Percentiles rank a stretch among this genome's conserved stretches.
phyloP scores from a whole-genome alignment of 2,113 vertebrate genomes.

The Vireo altiloquus region DNA sequence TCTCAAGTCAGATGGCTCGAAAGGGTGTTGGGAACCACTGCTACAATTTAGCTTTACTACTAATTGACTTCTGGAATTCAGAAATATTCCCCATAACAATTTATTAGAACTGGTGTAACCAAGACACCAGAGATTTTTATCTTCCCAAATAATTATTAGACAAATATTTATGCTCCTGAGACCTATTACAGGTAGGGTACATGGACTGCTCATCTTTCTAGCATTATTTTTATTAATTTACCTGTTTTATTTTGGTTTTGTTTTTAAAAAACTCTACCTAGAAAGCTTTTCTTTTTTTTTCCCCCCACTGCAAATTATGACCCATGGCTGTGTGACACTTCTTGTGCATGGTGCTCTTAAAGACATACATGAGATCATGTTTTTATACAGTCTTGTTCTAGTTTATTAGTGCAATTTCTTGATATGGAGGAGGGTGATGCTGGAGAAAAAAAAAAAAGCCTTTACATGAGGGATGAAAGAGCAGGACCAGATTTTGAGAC shows the following conservation, averaged over 20 bases:
- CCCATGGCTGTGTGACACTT: background rate
- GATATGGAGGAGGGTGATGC: rapidly evolving
- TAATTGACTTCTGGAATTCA: background rate
- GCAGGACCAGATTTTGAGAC: background rate
- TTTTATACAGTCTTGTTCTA: background rate
- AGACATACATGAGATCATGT: background rate
- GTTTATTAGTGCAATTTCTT: background rate
- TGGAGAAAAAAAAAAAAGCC: rapidly evolving
- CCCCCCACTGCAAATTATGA: background rate
- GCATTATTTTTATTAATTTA: background rate
- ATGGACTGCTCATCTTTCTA: background rate
- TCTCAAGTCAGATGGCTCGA: background rate
- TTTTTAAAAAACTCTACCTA: background rate
- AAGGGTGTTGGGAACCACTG: background rate
- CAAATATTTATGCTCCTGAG: background rate
- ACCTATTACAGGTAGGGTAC: background rate
- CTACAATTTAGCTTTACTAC: background rate
- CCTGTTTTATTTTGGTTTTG: background rate
- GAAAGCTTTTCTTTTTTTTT: background rate
- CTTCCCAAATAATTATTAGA: no score
- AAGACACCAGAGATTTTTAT: background rate
- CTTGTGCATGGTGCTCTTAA: background rate
- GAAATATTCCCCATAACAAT: background rate
- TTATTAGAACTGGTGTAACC: background rate
- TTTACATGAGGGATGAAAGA: background rate